Conservation (phyloP, 2,888 invertebrate genomes). For the Mythimna loreyi region DNA sequence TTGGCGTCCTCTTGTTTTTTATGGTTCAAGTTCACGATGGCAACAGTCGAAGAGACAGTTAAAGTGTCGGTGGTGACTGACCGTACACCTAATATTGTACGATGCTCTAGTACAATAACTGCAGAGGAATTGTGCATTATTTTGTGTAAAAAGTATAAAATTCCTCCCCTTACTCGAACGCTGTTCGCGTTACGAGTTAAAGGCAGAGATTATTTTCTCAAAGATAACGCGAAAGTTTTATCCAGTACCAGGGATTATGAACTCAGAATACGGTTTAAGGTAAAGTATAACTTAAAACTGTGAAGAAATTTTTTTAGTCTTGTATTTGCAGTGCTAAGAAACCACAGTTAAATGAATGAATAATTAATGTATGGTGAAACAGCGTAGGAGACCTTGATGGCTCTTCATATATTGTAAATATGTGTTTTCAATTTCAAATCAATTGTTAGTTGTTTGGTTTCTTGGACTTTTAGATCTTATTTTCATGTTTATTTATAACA, state of each 20-base stretch:
- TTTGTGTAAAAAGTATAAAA: slow-evolving; percentile 93
- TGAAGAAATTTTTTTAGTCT: neutral
- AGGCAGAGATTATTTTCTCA: slow-evolving; percentile 93
- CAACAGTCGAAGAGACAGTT: slow-evolving; percentile 83
- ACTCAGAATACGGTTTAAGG: slow-evolving; percentile 95
- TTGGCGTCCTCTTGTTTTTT: slow-evolving; percentile 84
- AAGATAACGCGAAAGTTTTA: slow-evolving; percentile 90
- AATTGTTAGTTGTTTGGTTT: neutral
- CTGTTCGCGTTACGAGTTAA: slow-evolving; percentile 94
- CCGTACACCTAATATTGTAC: slow-evolving; percentile 81
- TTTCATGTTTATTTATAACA: neutral
- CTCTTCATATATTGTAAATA: neutral
- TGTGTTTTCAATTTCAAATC: neutral
- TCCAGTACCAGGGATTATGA: slow-evolving; percentile 91
- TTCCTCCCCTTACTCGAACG: slow-evolving; percentile 94
- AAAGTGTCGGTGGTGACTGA: slow-evolving; percentile 86
- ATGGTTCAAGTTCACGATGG: slow-evolving; percentile 85
- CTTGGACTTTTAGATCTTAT: neutral
- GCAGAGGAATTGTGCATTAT: slow-evolving; percentile 94
- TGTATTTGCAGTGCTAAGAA: slow-evolving; percentile 16
- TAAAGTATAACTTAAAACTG: slow-evolving; percentile 67
- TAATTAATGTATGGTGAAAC: slow-evolving; percentile 32
- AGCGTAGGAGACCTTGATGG: slow-evolving; percentile 12
- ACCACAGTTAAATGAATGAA: slow-evolving; percentile 25
- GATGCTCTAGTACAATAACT: slow-evolving; percentile 83